Base-by-base conservation (phyloP, 2,113 vertebrate species). In the Pelvicachromis taeniatus region DNA sequence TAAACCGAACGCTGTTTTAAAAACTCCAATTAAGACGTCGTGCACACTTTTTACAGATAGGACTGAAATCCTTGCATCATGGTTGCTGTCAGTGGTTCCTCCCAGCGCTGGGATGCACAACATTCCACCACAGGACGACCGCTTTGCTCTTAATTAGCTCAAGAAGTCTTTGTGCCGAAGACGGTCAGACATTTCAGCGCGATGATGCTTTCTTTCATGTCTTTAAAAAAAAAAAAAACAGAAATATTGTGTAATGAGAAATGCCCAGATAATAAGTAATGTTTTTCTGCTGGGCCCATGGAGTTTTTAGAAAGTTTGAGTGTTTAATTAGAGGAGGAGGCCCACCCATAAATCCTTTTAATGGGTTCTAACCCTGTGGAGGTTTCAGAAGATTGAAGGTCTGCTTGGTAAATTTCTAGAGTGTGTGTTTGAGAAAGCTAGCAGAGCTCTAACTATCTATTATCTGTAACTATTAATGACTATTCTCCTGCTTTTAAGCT, bases 51-150 rank as follows among this genome's bases (percentile, higher is more conserved):
- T 2, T 81, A 19, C 52, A 82, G 83, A 92, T 89, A 40, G 81
- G 79, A 89, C 65, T 79, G 88, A 93, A 93, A 92, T 89, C 82
- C 78, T 91, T 94, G 91, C 92, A 85, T 91, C 92, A 92, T 88
- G 33, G 86, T 92, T 88, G 89, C 83, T 89, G 80, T 88, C 61
- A 79, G 91, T 78, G 59, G 53, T 86, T 82, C 78, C 83, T 85
- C 78, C 81, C 68, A 90, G 88, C 79, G 14, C 54, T 63, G 50
- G 58, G 84, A 82, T 75, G 29, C 68, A 58, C 63, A 70, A 21
- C 56, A 55, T 81, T 85, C 84, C 56, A 77, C 85, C 82, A 89
- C 58, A 54, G 73, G 80, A 92, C 81, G 45, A 82, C 63, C 45
- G n/a, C 82, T 88, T 87, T 56, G 84, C 80, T 87, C 75, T 65